phyloP scores from a whole-genome alignment of 1,140 invertebrate species.

The Drosophila leontia region DNA sequence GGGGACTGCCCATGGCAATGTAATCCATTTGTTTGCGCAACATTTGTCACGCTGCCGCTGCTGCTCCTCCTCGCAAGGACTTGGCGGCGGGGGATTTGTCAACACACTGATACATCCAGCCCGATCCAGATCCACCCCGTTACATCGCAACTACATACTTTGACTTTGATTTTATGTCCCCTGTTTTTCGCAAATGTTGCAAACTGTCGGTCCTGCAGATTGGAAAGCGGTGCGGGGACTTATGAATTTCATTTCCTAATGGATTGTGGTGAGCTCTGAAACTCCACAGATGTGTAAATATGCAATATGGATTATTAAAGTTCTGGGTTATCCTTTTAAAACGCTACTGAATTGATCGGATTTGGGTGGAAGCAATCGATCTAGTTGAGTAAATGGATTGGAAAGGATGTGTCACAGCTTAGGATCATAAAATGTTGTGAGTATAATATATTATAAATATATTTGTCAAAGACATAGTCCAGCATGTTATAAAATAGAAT shows the following conservation, averaged over 20 bases:
- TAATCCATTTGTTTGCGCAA: constrained; percentile 83
- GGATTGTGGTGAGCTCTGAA: constrained; percentile 69
- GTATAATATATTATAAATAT: not conserved
- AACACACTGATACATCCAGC: constrained; percentile 31
- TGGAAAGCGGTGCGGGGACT: constrained; percentile 43
- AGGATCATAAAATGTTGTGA: not conserved
- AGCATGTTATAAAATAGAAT: not conserved
- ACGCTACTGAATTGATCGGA: not conserved
- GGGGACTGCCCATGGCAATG: constrained; percentile 45
- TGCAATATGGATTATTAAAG: constrained; percentile 65
- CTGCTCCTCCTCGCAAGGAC: constrained; percentile 43
- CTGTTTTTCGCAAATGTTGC: constrained; percentile 67
- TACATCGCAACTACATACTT: constrained; percentile 56
- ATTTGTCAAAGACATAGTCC: not conserved
- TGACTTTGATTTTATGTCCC: constrained; percentile 70
- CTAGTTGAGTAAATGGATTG: constrained; percentile 31
- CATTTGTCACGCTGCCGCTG: constrained; percentile 72
- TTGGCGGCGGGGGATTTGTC: constrained; percentile 52
- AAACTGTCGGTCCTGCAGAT: constrained; percentile 52
- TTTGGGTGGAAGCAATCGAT: constrained; percentile 2
- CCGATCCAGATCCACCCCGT: constrained; percentile 64
- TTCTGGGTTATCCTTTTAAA: constrained; percentile 25
- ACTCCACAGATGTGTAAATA: constrained; percentile 77
- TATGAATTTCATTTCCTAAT: constrained; percentile 83
- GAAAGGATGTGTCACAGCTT: constrained; percentile 10